Conservation (phyloP, 2,888 invertebrate genomes). For the Scaptomyza caliginosa region DNA sequence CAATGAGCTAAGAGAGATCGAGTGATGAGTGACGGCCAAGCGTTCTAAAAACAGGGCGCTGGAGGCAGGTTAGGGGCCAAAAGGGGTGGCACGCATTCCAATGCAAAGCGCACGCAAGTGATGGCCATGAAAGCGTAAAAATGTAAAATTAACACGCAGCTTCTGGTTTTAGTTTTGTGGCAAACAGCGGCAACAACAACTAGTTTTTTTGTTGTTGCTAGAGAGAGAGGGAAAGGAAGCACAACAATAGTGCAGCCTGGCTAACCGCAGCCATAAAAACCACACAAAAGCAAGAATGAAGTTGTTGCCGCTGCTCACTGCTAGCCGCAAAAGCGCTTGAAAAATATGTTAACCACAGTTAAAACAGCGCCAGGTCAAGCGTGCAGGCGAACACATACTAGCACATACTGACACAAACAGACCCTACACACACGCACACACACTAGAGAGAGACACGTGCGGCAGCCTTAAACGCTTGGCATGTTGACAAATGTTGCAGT, state of each 20-base stretch:
- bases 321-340: constrained; percentile 78
- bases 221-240: background rate
- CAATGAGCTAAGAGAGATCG: constrained; percentile 50
- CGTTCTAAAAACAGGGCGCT: background rate
- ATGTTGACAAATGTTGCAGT: constrained; percentile 78
- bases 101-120: constrained; percentile 70
- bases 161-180: constrained; percentile 77
- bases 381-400: constrained; percentile 38
- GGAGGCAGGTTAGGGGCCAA: too few species aligned
- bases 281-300: constrained; percentile 79
- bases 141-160: constrained; percentile 80
- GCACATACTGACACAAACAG: constrained; percentile 32
- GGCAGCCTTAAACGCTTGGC: constrained; percentile 71
- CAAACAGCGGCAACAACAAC: constrained; percentile 31
- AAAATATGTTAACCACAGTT: constrained; percentile 79
- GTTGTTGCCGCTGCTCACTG: constrained; percentile 75
- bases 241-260: constrained; percentile 45
- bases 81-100: constrained; percentile 49
- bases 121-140: constrained; percentile 78
- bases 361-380: constrained; percentile 79
- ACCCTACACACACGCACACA: constrained; percentile 22
- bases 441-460: constrained; percentile 39
- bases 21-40: background rate
- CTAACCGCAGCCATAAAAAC: constrained; percentile 77
- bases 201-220: background rate